phyloP scores from a whole-genome alignment of 2,113 vertebrate species.

The Ptilonorhynchus violaceus region DNA sequence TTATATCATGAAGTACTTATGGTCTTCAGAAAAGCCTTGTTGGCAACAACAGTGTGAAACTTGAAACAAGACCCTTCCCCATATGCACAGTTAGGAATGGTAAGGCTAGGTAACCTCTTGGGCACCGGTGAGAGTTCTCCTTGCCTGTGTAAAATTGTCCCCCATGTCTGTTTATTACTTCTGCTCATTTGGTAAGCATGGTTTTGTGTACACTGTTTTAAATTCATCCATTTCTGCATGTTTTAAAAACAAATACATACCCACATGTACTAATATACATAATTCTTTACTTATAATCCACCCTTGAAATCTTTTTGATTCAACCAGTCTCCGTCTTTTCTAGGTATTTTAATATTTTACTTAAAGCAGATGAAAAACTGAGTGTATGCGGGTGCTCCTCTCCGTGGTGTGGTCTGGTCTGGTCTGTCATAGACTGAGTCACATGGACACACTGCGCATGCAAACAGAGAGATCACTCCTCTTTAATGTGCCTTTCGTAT shows the following conservation, averaged over 20 bases:
- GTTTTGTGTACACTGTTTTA: neutral
- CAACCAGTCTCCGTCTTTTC: neutral
- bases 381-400: accelerated
- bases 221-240: neutral
- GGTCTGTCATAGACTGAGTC: neutral
- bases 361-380: neutral
- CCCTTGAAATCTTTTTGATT: neutral
- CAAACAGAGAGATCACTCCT: neutral
- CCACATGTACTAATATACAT: neutral
- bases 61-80: neutral
- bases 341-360: neutral
- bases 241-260: neutral
- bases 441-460: accelerated
- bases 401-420: neutral
- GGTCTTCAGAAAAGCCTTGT: neutral
- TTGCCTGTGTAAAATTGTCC: neutral
- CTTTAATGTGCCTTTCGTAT: neutral
- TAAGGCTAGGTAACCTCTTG: neutral
- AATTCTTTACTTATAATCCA: neutral
- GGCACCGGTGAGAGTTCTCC: neutral
- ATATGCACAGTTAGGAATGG: neutral
- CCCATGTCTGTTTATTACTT: neutral
- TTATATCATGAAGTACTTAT: neutral
- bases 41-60: neutral
- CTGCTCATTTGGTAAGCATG: neutral